A percentile compares a stretch with the other conserved stretches of the same genome.
These are phyloP conservation scores for Euphonia xanthogaster DNA, from an alignment of 2,797 vertebrate species.

Conservation along the genomic window DNA sequence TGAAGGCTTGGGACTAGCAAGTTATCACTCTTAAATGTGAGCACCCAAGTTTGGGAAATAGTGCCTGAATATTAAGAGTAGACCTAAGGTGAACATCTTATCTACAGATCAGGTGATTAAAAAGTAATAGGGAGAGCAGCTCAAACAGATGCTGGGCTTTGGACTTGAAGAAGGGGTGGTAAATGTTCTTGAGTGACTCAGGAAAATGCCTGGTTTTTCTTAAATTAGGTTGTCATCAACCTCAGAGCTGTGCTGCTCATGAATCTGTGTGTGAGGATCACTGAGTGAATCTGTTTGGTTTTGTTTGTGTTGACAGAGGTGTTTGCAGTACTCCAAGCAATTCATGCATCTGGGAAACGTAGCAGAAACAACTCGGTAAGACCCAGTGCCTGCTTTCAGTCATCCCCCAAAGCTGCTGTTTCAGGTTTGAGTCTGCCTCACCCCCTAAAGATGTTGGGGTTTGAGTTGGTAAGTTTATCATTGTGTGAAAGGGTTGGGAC, in stretches of 20 bases:
- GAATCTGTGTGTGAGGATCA: not conserved
- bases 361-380: constrained; percentile 90
- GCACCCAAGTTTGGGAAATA: not conserved
- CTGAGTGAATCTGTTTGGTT: not conserved
- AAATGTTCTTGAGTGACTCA: not conserved
- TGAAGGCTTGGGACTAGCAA: not conserved
- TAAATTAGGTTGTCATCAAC: not conserved
- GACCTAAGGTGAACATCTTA: not conserved
- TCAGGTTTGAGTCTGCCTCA: not conserved
- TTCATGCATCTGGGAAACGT: constrained; percentile 95
- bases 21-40: not conserved
- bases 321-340: constrained; percentile 90
- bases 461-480: not conserved
- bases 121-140: not conserved
- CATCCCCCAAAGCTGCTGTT: not conserved
- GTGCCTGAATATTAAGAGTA: not conserved
- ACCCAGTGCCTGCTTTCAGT: not conserved
- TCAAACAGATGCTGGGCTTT: not conserved
- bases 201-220: not conserved
- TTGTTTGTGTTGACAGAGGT: constrained; percentile 83
- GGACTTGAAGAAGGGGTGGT: not conserved
- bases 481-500: not conserved
- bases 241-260: not conserved
- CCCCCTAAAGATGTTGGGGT: not conserved
- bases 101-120: not conserved